phyloP scores from a whole-genome alignment of 30 jellyfish, hydroid and myxozoan species.

The Hydra vulgaris region DNA sequence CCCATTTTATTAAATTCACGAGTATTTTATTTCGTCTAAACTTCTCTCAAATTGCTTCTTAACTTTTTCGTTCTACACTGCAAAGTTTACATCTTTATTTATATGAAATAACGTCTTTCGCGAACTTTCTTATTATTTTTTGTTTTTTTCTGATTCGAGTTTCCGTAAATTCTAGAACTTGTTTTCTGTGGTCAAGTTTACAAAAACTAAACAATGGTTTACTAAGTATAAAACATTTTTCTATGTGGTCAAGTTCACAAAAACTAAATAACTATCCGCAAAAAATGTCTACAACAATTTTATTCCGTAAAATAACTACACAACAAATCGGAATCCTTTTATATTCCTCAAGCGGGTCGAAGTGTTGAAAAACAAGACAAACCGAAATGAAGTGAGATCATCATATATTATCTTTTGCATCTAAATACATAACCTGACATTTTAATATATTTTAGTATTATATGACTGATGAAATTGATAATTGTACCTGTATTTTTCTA shows the following conservation, averaged over 20 bases:
- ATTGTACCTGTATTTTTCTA: neutral
- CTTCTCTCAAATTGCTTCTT: neutral
- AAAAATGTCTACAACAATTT: neutral
- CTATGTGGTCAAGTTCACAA: neutral
- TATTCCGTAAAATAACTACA: neutral
- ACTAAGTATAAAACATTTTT: too few species aligned
- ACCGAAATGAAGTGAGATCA: slow-evolving; percentile 27
- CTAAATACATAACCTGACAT: neutral
- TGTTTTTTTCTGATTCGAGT: neutral
- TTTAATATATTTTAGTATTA: too few species aligned
- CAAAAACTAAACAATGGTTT: neutral
- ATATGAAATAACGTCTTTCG: neutral
- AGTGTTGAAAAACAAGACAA: slow-evolving; percentile 9
- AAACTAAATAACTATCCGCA: too few species aligned
- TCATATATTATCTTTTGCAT: neutral
- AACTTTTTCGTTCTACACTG: neutral
- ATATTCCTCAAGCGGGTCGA: slow-evolving; percentile 12
- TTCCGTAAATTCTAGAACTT: neutral
- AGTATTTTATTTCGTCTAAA: too few species aligned
- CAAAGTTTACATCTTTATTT: neutral
- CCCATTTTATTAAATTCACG: neutral
- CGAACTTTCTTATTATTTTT: neutral
- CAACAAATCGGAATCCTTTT: slow-evolving; percentile 3
- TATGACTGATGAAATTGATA: neutral
- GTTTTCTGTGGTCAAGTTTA: neutral